Conservation (phyloP, 37 sponge, comb jelly and placozoan genomes). For the Chondrosia reniformis region DNA sequence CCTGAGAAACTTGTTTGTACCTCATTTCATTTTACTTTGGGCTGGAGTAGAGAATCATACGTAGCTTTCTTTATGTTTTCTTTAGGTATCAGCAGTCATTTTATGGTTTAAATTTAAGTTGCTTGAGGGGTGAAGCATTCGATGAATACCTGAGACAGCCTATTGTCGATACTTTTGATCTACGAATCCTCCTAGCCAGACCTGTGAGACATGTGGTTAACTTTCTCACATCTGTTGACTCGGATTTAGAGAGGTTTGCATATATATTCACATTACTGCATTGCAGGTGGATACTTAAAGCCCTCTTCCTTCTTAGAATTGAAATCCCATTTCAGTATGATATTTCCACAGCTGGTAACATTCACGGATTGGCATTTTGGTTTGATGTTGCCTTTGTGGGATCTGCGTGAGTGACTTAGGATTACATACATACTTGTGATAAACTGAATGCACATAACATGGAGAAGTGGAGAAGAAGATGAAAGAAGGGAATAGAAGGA, state of each 20-base stretch:
- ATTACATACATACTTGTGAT: too few relatives aligned
- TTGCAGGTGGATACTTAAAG: too few relatives aligned
- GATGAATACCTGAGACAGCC: slow-evolving; percentile 96
- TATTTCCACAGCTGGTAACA: slow-evolving; percentile 48
- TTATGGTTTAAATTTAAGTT: slow-evolving; percentile 86
- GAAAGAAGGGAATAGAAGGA: too few relatives aligned
- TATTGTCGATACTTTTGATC: slow-evolving; percentile 91
- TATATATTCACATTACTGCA: too few relatives aligned
- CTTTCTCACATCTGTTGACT: slow-evolving; percentile 78
- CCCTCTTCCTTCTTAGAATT: slow-evolving; percentile 41
- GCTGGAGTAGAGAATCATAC: too few relatives aligned
- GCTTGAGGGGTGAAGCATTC: slow-evolving; percentile 57
- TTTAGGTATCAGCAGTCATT: slow-evolving; percentile 85
- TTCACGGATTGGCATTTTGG: slow-evolving; percentile 99
- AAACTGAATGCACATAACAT: neutral
- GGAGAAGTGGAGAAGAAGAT: too few relatives aligned
- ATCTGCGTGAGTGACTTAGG: slow-evolving; percentile 58
- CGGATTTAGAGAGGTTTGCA: slow-evolving; percentile 75
- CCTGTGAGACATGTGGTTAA: slow-evolving; percentile 78
- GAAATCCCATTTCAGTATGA: slow-evolving; percentile 66
- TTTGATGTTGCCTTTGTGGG: slow-evolving; percentile 95
- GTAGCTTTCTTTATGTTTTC: too few relatives aligned
- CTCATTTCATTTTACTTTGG: too few relatives aligned
- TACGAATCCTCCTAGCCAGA: slow-evolving; percentile 76
- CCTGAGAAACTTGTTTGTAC: too few relatives aligned